phyloP scores from a whole-genome alignment of 1,140 invertebrate species.

The Drosophila pallidifrons region DNA sequence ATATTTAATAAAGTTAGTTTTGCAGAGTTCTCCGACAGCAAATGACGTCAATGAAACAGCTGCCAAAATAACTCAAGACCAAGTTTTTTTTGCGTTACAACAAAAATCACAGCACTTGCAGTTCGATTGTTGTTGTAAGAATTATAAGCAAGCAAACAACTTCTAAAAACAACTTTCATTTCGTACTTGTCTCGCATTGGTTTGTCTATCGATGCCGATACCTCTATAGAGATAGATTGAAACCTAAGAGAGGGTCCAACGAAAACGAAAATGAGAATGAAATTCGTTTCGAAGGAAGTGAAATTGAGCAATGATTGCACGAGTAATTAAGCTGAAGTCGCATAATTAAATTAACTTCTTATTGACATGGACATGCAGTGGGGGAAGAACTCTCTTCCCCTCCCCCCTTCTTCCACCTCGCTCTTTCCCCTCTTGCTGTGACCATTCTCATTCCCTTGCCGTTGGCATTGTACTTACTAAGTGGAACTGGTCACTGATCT shows the following conservation, averaged over 20 bases:
- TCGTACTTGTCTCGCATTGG: conserved; percentile 48
- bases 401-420: no score
- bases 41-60: conserved; percentile 66
- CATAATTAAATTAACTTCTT: conserved; percentile 82
- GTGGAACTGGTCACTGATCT: conserved; percentile 82
- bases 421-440: background rate
- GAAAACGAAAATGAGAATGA: conserved; percentile 34
- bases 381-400: conserved; percentile 13
- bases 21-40: conserved; percentile 22
- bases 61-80: conserved; percentile 70
- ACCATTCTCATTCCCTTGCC: conserved; percentile 12
- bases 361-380: conserved; percentile 43
- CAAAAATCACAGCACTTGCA: conserved; percentile 59
- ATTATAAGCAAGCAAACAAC: conserved; percentile 79
- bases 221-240: background rate
- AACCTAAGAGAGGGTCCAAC: no score
- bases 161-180: conserved; percentile 82
- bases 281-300: conserved; percentile 30
- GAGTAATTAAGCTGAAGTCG: conserved; percentile 75
- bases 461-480: conserved; percentile 74
- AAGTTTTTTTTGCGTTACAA: conserved; percentile 42
- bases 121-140: conserved; percentile 59
- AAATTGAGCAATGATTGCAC: conserved; percentile 37
- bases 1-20: conserved; percentile 19
- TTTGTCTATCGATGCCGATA: conserved; percentile 12